Base-by-base conservation (phyloP, 2,797 vertebrate species). In the Chelon auratus region DNA sequence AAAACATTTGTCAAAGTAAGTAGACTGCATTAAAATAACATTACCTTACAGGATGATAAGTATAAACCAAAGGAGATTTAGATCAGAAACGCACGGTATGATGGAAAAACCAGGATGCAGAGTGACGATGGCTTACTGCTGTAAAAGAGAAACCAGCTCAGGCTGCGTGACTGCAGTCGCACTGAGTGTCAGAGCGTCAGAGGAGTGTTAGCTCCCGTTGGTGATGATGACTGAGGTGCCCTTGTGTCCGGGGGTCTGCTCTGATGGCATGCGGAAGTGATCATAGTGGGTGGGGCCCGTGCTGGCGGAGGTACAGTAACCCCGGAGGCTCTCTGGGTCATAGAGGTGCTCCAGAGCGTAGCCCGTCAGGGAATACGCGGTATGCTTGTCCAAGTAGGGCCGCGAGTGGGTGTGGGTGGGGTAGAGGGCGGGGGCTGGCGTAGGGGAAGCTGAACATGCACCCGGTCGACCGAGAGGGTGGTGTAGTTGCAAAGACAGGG, bases 181-280 rank as follows among this genome's bases (percentile, higher is more conserved):
- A 11, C 11, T 55, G 39, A 13, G 9, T 30, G 72, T 53, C 24
- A 26, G 24, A 26, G 24, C 24, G 62, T 69, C 37, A 11, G 40
- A 36, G n/a, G 62, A 91, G 91, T 86, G 95, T 96, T 97, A 99
- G 95, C 97, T 99, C 87, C 97, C 96, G 53, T 98, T 99, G 80
- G 96, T 97, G 93, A 99, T 98, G 92, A 99, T 99, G 89, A 99
- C 97, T 3, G 97, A 97, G 69, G 97, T 97, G 90, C 96, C 96
- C 92, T 99, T 99, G 91, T 97, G 97, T 92, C 94, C 95, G 55
- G 95, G 93, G 57, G 94, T 90, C 75, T 96, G 94, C 78, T 99
- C 97, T 62, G 95, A 90, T 61, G 96, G 96, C 92, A 97, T 95
- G 87, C 95, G 95, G 82, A 98, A 94, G 89, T 98, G 97, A 85